Evolutionary conservation across 2,888 invertebrate species (phyloP).

Genomic region (Agapostemon virescens): DNA sequence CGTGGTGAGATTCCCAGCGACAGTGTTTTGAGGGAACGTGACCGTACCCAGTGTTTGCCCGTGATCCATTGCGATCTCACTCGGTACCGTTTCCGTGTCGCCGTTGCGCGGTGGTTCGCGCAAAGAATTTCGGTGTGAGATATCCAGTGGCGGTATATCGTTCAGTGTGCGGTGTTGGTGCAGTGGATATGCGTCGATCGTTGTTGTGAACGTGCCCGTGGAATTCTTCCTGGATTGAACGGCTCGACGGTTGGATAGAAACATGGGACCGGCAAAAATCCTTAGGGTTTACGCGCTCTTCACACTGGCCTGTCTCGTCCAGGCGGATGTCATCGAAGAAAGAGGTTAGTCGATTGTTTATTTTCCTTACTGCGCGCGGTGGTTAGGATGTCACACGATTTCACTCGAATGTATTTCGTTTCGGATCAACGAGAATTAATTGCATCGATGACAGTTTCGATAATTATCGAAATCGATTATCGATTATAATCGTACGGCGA

Average conservation of each 20-base stretch:
- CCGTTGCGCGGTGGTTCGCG: neutral
- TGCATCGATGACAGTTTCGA: too few relatives aligned
- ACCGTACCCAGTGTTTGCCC: neutral
- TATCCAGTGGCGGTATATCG: conserved; percentile 43
- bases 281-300: conserved; percentile 65
- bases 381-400: too few relatives aligned
- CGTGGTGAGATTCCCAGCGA: conserved; percentile 16
- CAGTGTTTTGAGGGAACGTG: conserved; percentile 35
- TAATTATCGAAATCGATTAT: too few relatives aligned
- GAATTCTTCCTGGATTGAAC: conserved; percentile 58
- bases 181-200: conserved; percentile 74
- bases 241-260: conserved; percentile 62
- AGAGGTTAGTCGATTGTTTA: conserved; percentile 71
- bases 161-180: conserved; percentile 64
- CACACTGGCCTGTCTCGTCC: conserved; percentile 47
- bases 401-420: too few relatives aligned
- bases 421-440: too few relatives aligned
- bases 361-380: neutral
- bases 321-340: conserved; percentile 76
- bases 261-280: conserved; percentile 69
- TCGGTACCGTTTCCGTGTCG: conserved; percentile 18
- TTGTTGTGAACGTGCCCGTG: conserved; percentile 70
- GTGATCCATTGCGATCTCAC: conserved; percentile 32
- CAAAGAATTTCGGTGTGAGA: conserved; percentile 40
- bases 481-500: too few relatives aligned